Evolutionary conservation across 2,797 vertebrate species (phyloP).

Genomic region (Dipus sagitta): DNA sequence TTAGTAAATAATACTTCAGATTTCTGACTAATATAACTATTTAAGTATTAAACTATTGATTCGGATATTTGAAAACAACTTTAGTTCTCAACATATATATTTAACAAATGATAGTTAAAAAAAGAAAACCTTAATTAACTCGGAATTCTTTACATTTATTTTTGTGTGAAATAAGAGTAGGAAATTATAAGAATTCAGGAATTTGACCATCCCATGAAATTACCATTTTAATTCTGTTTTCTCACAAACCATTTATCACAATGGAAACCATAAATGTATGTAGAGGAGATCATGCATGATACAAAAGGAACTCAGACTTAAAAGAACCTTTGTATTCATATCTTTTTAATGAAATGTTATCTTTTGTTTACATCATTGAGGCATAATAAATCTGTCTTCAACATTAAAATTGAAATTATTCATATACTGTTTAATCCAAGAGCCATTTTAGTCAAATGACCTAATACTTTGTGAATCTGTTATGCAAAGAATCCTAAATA

Average conservation of each 20-base stretch:
- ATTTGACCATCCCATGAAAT: background rate
- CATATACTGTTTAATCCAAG: background rate
- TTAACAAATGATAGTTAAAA: background rate
- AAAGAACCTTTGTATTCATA: background rate
- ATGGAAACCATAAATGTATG: background rate
- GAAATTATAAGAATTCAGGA: background rate
- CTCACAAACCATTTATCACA: constrained; percentile 18
- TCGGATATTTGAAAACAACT: background rate
- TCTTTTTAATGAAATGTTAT: background rate
- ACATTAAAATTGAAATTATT: background rate
- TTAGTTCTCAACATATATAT: background rate
- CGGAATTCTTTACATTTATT: constrained; percentile 10
- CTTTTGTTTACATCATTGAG: background rate
- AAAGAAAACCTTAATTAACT: background rate
- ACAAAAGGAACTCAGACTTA: background rate
- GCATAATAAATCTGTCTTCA: background rate
- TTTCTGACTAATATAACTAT: background rate
- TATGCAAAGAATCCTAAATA: constrained; percentile 35
- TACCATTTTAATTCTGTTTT: background rate
- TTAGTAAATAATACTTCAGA: background rate
- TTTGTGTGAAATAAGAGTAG: background rate
- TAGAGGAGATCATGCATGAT: background rate
- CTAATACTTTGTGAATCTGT: background rate
- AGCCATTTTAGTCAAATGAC: constrained; percentile 14
- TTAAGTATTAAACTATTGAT: background rate